These are phyloP conservation scores for Limosa lapponica DNA, from an alignment of 2,797 vertebrate species.

Conservation along the genomic window DNA sequence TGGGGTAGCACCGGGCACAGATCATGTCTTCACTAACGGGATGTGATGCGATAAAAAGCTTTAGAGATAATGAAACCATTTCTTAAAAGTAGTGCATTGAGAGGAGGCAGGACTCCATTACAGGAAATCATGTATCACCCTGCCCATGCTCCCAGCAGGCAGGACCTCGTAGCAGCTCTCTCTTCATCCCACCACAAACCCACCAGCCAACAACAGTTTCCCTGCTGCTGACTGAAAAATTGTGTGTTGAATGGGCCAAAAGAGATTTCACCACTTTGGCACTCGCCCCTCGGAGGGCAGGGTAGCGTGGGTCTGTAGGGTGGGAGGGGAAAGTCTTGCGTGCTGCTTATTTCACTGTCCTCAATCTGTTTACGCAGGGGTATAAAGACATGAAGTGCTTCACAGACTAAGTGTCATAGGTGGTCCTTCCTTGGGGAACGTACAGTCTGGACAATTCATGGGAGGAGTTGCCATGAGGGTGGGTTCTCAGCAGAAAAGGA, in stretches of 20 bases:
- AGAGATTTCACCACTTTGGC: neutral
- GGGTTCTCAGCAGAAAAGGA: neutral
- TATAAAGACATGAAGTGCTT: neutral
- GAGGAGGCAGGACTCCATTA: neutral
- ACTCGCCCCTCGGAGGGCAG: neutral
- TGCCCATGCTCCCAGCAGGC: neutral
- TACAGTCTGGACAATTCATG: neutral
- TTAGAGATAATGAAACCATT: conserved; percentile 37
- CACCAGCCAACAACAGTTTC: neutral
- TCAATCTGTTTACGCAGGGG: accelerated
- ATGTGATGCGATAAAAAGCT: conserved; percentile 32
- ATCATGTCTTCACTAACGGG: neutral
- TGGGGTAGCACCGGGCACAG: conserved; percentile 14
- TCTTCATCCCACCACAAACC: neutral
- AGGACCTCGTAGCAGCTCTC: neutral
- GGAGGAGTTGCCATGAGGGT: neutral
- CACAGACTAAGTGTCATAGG: neutral
- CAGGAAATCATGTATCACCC: neutral
- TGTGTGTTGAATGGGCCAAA: accelerated
- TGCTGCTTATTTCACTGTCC: neutral
- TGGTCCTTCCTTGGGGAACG: neutral
- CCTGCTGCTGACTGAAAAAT: neutral
- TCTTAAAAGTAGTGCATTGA: neutral
- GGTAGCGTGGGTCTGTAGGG: neutral
- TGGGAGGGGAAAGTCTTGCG: neutral